Percentiles rank a stretch among this genome's conserved stretches.
Conservation (phyloP, 2,888 invertebrate species). For the Nipponacmea schrenckii region DNA sequence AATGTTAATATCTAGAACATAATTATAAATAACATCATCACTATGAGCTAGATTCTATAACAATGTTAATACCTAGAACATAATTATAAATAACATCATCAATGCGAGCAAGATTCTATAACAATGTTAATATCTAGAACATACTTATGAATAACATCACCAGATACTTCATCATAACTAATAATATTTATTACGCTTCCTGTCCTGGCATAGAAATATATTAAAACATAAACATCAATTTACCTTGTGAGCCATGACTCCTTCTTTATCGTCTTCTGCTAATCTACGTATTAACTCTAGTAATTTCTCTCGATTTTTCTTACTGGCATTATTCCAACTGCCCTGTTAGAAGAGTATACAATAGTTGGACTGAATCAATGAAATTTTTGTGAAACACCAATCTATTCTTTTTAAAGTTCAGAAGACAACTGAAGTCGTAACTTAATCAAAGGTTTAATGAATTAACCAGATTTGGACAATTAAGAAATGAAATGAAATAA, state of each 20-base stretch:
- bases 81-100: slow-evolving; percentile 79
- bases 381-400: too few relatives aligned
- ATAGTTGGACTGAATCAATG: neutral
- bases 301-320: slow-evolving; percentile 93
- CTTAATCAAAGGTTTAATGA: too few relatives aligned
- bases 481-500: too few relatives aligned
- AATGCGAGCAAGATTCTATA: slow-evolving; percentile 97
- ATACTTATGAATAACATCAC: too few relatives aligned
- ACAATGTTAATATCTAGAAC: slow-evolving; percentile 82
- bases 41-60: slow-evolving; percentile 98
- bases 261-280: slow-evolving; percentile 98
- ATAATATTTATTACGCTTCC: too few relatives aligned
- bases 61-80: slow-evolving; percentile 80
- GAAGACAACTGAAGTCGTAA: too few relatives aligned
- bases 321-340: slow-evolving; percentile 95
- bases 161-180: too few relatives aligned
- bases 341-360: slow-evolving; percentile 61
- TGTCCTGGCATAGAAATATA: too few relatives aligned
- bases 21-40: slow-evolving; percentile 77
- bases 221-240: neutral
- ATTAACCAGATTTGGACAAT: too few relatives aligned
- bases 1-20: slow-evolving; percentile 81
- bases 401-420: too few relatives aligned
- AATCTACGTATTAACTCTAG: slow-evolving; percentile 92
- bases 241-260: slow-evolving; percentile 97